Conservation (phyloP, 2,888 invertebrate species). For the Campaea margaritaria region DNA sequence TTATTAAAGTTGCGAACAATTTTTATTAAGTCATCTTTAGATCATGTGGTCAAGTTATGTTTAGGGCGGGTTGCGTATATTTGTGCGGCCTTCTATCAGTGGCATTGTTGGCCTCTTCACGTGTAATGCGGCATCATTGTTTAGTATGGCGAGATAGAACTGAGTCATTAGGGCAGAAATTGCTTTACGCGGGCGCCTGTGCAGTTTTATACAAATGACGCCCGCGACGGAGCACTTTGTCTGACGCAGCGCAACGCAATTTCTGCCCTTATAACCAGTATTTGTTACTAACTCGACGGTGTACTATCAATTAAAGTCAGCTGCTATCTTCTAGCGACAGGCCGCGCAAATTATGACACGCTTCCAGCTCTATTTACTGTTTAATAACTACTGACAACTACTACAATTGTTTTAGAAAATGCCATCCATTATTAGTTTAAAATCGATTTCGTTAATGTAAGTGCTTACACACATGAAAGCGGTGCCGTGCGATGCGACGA, state of each 20-base stretch:
- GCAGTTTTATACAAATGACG: too few relatives aligned
- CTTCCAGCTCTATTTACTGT: not conserved
- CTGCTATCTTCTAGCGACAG: not conserved
- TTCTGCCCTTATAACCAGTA: too few relatives aligned
- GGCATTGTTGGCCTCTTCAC: too few relatives aligned
- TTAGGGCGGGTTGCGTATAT: not conserved
- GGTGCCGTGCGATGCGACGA: too few relatives aligned
- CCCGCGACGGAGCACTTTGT: too few relatives aligned
- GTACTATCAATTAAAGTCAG: too few relatives aligned
- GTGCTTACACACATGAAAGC: not conserved
- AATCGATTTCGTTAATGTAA: conserved; percentile 10
- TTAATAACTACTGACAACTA: not conserved
- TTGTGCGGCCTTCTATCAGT: not conserved
- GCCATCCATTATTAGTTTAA: conserved; percentile 13
- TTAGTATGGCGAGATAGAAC: too few relatives aligned
- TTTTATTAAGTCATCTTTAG: conserved; percentile 6
- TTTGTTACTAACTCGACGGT: too few relatives aligned
- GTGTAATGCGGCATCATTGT: too few relatives aligned
- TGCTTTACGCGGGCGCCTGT: too few relatives aligned
- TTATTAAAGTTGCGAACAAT: conserved; percentile 19
- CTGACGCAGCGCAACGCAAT: too few relatives aligned
- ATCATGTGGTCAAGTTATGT: not conserved
- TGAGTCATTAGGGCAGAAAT: too few relatives aligned
- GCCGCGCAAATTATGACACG: not conserved
- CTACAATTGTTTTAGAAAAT: conserved; percentile 10